These are phyloP conservation scores for Stramonita haemastoma DNA, from an alignment of 2,888 invertebrate genomes.

Conservation along the genomic window DNA sequence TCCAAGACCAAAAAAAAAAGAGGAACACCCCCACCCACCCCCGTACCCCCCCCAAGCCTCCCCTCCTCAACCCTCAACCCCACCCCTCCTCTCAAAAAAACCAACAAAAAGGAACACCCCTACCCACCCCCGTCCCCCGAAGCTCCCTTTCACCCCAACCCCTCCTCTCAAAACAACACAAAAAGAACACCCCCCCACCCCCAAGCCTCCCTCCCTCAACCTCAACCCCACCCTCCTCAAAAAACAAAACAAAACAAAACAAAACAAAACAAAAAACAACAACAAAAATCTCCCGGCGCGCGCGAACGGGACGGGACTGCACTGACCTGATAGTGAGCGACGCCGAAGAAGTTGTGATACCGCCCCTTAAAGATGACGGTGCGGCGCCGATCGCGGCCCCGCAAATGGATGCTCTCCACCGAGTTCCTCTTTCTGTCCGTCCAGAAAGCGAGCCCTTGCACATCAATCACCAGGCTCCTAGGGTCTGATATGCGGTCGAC, in stretches of 20 bases:
- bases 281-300: no score
- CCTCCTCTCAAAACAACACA: no score
- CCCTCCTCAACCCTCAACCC: no score
- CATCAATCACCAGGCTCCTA: slow-evolving; percentile 87
- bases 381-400: slow-evolving; percentile 83
- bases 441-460: slow-evolving; percentile 86
- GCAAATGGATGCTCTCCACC: slow-evolving; percentile 88
- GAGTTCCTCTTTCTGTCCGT: slow-evolving; percentile 89
- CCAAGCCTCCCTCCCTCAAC: background rate
- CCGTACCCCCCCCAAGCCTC: no score
- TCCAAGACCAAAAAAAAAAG: no score
- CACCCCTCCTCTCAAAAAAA: background rate
- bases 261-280: no score
- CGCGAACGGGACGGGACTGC: no score
- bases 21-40: no score
- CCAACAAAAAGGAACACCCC: background rate
- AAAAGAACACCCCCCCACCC: no score
- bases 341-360: slow-evolving; percentile 63
- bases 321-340: slow-evolving; percentile 66
- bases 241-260: no score
- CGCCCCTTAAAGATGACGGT: slow-evolving; percentile 61
- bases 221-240: background rate
- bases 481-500: slow-evolving; percentile 61
- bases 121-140: background rate
- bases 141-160: no score